Evolutionary conservation across 2,888 invertebrate genomes (phyloP).

Genomic region (Sialis fuliginosa): DNA sequence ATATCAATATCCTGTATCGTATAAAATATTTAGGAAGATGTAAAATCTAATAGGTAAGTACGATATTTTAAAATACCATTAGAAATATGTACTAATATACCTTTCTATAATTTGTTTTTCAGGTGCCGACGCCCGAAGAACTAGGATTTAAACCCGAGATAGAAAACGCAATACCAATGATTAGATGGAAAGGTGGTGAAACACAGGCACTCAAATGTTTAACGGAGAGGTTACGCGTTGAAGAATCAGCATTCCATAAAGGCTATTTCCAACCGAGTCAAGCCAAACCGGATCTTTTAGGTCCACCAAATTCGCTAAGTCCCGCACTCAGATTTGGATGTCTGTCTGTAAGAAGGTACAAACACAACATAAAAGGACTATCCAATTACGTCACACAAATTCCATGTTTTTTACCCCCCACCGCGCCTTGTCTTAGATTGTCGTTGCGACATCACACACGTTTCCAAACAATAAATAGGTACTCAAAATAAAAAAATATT

Average conservation of each 20-base stretch:
- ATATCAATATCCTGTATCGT: too few relatives aligned
- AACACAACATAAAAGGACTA: slow-evolving; percentile 18
- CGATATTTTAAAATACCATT: not conserved
- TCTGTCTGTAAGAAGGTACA: slow-evolving; percentile 38
- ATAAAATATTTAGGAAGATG: too few relatives aligned
- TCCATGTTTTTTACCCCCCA: too few relatives aligned
- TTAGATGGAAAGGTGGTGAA: slow-evolving; percentile 50
- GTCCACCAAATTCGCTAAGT: slow-evolving; percentile 48
- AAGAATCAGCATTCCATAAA: slow-evolving; percentile 24
- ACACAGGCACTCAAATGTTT: slow-evolving; percentile 37
- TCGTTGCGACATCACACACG: too few relatives aligned
- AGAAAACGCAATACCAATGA: slow-evolving; percentile 28
- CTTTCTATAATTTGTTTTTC: slow-evolving; percentile 6
- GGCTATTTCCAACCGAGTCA: slow-evolving; percentile 52
- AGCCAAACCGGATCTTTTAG: slow-evolving; percentile 44
- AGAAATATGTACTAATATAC: not conserved
- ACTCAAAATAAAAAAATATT: too few relatives aligned
- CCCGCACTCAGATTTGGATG: slow-evolving; percentile 55
- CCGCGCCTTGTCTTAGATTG: too few relatives aligned
- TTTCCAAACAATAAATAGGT: too few relatives aligned
- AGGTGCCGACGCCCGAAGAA: slow-evolving; percentile 37
- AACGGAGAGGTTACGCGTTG: slow-evolving; percentile 30
- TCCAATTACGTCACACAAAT: too few relatives aligned
- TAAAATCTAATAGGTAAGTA: too few relatives aligned
- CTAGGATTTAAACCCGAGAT: slow-evolving; percentile 33